Base-by-base conservation (phyloP, 2,797 vertebrate genomes). In the Ibycter americanus region DNA sequence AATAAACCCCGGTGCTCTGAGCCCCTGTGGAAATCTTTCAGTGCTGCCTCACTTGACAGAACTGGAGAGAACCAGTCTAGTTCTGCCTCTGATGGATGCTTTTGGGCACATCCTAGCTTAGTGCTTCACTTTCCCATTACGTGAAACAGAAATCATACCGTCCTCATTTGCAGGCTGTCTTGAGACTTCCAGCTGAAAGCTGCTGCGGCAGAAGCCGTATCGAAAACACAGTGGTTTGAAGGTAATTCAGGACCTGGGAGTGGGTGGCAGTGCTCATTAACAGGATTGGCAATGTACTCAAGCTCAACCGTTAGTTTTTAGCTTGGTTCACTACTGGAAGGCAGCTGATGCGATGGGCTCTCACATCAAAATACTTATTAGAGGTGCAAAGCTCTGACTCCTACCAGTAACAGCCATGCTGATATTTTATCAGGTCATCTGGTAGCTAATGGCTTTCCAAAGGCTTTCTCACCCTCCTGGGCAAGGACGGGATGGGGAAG, bases 131-230 rank as follows among this genome's bases (percentile, higher is more conserved):
- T 62, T 27, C 12, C 42, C 16, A 26, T 36, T 21, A 1, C 0
- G 32, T 11, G 49, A 55, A 42, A 11, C 5, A 27, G 56, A 63
- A 70, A 29, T 29, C 5, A 1, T 32, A 12, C 55, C 42, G 4
- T 5, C 62, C 40, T 49, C 44, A 31, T 36, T 20, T 2, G 5
- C 32, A 17, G 46, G 61, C 54, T 47, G 71, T 62, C 55, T 49
- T 13, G 15, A 32, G 55, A 13, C 55, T 16, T 20, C 1, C 7
- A 12, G 56, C 65, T 13, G 63, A 13, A 42, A 44, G 42, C 71
- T 25, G 65, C 80, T 23, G 65, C 2, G 0, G 34, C 62, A 40
- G 23, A 34, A 7, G 10, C 7, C 1, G 0, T 8, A 3, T 12
- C 18, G 15, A 29, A 49, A 65, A 9, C 18, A 0, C 22, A 3